Evolutionary conservation across 1,140 invertebrate species (phyloP).

Genomic region (Aphaenogaster floridana): DNA sequence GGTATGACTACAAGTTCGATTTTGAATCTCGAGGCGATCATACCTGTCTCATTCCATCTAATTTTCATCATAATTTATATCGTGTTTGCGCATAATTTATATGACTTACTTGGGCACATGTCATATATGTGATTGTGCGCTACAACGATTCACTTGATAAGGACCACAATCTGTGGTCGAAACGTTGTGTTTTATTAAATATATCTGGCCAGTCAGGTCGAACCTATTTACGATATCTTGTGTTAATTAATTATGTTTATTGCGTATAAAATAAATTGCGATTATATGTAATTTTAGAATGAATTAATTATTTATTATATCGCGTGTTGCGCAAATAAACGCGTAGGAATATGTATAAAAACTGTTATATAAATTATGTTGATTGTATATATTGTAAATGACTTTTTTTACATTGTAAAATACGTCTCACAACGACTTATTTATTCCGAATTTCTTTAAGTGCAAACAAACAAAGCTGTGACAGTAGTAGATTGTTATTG

Average conservation of each 20-base stretch:
- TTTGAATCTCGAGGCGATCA: too few species aligned
- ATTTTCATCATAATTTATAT: too few species aligned
- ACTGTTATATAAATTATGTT: constrained; percentile 27
- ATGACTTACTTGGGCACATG: too few species aligned
- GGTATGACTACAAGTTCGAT: too few species aligned
- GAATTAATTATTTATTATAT: constrained; percentile 39
- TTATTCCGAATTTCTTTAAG: constrained; percentile 36
- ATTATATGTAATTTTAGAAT: constrained; percentile 13
- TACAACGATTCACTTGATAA: too few species aligned
- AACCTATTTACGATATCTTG: too few species aligned
- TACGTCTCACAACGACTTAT: constrained; percentile 50
- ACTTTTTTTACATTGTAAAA: constrained; percentile 32
- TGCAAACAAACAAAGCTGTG: constrained; percentile 31
- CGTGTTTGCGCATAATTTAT: too few species aligned
- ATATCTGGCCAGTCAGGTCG: too few species aligned
- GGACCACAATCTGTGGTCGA: too few species aligned
- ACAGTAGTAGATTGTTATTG: constrained; percentile 25
- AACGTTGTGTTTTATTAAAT: too few species aligned
- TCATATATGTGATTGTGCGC: too few species aligned
- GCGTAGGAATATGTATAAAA: constrained; percentile 6
- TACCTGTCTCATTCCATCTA: too few species aligned
- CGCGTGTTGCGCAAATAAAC: not conserved
- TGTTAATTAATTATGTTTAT: constrained; percentile 45
- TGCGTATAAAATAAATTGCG: constrained; percentile 15
- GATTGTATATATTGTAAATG: constrained; percentile 49